Evolutionary conservation across 2,888 invertebrate species (phyloP).

Genomic region (Portevinia maculata): DNA sequence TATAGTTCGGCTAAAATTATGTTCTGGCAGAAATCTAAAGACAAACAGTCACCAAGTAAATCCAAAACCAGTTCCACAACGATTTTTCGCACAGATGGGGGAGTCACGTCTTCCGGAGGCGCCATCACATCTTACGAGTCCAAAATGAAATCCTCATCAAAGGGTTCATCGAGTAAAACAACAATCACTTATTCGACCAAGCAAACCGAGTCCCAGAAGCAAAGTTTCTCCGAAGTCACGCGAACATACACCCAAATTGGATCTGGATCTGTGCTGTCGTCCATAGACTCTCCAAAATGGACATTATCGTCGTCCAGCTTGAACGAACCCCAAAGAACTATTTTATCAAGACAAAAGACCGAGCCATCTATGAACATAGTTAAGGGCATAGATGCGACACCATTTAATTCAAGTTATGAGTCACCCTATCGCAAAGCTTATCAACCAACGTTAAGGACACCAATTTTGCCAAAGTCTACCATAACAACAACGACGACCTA

Average conservation of each 20-base stretch:
- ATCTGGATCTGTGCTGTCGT: background rate
- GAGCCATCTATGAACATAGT: slow-evolving; percentile 34
- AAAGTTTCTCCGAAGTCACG: slow-evolving; percentile 19
- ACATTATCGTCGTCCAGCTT: slow-evolving; percentile 1
- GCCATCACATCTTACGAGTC: slow-evolving; percentile 37
- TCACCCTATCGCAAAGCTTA: slow-evolving; percentile 50
- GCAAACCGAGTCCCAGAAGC: slow-evolving; percentile 14
- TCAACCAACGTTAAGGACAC: background rate
- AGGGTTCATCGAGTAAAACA: slow-evolving; percentile 48
- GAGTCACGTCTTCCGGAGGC: background rate
- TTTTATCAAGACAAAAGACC: slow-evolving; percentile 39
- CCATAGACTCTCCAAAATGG: slow-evolving; percentile 34
- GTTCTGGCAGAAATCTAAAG: slow-evolving; percentile 58
- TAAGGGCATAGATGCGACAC: slow-evolving; percentile 29
- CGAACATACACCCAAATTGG: background rate
- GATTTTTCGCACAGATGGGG: slow-evolving; percentile 40
- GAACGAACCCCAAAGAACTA: slow-evolving; percentile 3
- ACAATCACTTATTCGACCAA: slow-evolving; percentile 36
- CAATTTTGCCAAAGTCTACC: slow-evolving; percentile 4
- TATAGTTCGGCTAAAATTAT: slow-evolving; percentile 22
- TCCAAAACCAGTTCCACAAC: slow-evolving; percentile 19
- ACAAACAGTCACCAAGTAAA: slow-evolving; percentile 38
- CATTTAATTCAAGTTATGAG: slow-evolving; percentile 52
- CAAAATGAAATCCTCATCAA: slow-evolving; percentile 49
- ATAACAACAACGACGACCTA: slow-evolving; percentile 38